Conservation (phyloP, 30 jellyfish, hydroid and myxozoan genomes). For the Turritopsis dohrnii region DNA sequence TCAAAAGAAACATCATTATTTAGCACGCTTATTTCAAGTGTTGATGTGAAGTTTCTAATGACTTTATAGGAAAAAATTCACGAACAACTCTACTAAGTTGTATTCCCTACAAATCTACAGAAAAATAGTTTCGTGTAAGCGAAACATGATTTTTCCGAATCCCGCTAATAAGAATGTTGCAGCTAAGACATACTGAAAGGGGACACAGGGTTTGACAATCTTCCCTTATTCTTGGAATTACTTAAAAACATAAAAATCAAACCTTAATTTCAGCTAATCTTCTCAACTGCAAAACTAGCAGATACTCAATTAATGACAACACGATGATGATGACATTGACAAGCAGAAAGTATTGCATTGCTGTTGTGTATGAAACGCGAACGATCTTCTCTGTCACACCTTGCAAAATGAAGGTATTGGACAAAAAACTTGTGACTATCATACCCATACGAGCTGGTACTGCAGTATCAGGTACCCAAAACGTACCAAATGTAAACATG, state of each 20-base stretch:
- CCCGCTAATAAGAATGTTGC: no score
- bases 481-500: conserved; percentile 3
- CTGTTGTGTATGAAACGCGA: conserved; percentile 17
- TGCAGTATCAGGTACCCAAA: conserved; percentile 23
- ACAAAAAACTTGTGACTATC: conserved; percentile 22
- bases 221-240: background rate
- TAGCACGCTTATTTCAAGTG: no score
- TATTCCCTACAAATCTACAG: no score
- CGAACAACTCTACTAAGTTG: no score
- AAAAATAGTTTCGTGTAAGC: no score
- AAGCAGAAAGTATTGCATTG: conserved; percentile 11
- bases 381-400: conserved; percentile 14
- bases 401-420: conserved; percentile 17
- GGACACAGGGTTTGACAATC: no score
- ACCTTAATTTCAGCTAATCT: background rate
- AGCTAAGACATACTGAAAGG: no score
- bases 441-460: conserved; percentile 28
- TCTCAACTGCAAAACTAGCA: background rate
- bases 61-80: no score
- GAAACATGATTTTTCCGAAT: no score
- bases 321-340: conserved; percentile 13
- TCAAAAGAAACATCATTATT: no score
- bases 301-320: conserved; percentile 4
- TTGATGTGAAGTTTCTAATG: no score
- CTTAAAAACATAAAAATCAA: background rate